Conservation (phyloP, 2,797 vertebrate genomes). For the Psittacula echo region DNA sequence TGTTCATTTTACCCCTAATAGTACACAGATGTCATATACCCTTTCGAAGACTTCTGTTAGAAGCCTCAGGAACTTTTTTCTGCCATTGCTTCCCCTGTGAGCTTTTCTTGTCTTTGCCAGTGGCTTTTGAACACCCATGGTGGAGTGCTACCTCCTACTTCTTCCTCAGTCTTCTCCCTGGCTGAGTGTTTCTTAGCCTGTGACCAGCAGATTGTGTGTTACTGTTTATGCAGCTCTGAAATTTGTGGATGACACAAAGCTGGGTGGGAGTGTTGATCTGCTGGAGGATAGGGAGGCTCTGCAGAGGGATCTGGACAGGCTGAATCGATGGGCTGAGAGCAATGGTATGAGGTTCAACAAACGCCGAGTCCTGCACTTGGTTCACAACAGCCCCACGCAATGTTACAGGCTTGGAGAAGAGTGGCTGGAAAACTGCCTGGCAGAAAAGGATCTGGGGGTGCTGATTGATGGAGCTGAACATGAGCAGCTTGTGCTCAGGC, state of each 20-base stretch:
- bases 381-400: not conserved
- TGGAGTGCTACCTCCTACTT: rapidly evolving
- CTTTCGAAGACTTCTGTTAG: not conserved
- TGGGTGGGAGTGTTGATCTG: not conserved
- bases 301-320: not conserved
- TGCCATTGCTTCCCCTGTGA: not conserved
- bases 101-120: not conserved
- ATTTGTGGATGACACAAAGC: not conserved
- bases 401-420: not conserved
- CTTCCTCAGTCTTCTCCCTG: not conserved
- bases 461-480: not conserved
- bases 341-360: not conserved
- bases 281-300: not conserved
- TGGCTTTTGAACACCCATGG: not conserved
- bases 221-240: not conserved
- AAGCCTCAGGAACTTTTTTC: not conserved
- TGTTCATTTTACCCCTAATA: not conserved
- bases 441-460: not conserved
- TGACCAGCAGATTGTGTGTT: not conserved
- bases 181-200: not conserved
- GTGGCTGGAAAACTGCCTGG: not conserved
- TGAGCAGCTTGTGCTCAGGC: not conserved
- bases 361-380: not conserved
- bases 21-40: not conserved
- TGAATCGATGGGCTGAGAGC: not conserved